A percentile compares a stretch with the other conserved stretches of the same genome.
Evolutionary conservation across 2,797 vertebrate genomes (phyloP).

Genomic region (Mycteria americana): DNA sequence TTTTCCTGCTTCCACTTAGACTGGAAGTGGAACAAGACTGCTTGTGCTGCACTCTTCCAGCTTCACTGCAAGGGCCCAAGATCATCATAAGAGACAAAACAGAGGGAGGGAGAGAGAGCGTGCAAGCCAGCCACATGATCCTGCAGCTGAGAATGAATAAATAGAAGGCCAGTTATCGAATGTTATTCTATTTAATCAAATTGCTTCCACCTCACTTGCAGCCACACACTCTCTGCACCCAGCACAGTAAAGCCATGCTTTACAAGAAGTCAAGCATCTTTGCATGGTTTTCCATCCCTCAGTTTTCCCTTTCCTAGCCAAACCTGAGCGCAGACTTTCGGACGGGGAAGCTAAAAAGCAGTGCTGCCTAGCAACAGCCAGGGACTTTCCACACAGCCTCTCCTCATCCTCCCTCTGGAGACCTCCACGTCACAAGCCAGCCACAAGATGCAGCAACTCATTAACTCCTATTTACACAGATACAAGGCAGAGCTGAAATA

Average conservation of each 20-base stretch:
- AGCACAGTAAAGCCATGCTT: neutral
- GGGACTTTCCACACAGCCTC: conserved; percentile 18
- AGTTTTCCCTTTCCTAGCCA: neutral
- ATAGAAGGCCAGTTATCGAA: neutral
- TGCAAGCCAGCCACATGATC: neutral
- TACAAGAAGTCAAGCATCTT: neutral
- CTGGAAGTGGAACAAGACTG: neutral
- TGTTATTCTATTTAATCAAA: neutral
- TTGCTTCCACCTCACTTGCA: neutral
- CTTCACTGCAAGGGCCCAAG: neutral
- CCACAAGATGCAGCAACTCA: neutral
- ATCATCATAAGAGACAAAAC: neutral
- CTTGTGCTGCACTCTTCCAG: neutral
- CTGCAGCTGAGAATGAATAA: neutral
- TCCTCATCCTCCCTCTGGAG: conserved; percentile 48
- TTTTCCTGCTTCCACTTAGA: neutral
- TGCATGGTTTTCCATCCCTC: neutral
- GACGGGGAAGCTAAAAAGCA: conserved; percentile 5
- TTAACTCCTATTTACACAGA: conserved; percentile 34
- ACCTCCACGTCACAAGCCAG: neutral
- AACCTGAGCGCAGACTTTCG: neutral
- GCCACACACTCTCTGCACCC: neutral
- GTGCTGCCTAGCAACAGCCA: conserved; percentile 32
- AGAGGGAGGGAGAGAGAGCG: neutral
- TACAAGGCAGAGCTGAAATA: conserved; percentile 2